Conservation (phyloP, 2,113 vertebrate genomes). For the Chloroceryle aenea region DNA sequence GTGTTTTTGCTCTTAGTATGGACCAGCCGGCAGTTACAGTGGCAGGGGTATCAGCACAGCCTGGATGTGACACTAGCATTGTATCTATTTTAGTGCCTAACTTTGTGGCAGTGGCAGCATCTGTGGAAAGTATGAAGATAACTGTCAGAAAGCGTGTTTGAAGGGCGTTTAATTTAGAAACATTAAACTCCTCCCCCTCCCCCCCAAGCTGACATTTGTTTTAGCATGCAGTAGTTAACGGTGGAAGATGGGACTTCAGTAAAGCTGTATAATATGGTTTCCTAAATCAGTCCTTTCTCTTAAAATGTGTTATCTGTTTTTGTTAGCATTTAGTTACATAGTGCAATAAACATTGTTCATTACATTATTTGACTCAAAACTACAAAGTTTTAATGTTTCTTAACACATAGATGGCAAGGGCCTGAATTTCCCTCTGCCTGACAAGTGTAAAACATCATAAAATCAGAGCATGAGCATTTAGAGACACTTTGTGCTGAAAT, state of each 20-base stretch:
- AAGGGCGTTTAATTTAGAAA: slow-evolving; percentile 42
- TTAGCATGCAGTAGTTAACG: not conserved
- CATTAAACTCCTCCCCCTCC: not conserved
- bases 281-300: not conserved
- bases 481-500: not conserved
- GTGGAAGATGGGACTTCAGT: not conserved
- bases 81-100: slow-evolving; percentile 29
- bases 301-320: not conserved
- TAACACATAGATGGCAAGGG: not conserved
- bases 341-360: not conserved
- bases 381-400: not conserved
- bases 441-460: not conserved
- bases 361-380: not conserved
- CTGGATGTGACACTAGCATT: not conserved
- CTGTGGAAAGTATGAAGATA: slow-evolving; percentile 43
- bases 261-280: not conserved
- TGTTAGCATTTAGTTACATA: not conserved
- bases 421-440: not conserved
- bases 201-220: not conserved
- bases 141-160: slow-evolving; percentile 38
- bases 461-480: not conserved
- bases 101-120: slow-evolving; percentile 32
- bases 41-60: slow-evolving; percentile 17
- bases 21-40: not conserved
- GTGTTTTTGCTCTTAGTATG: not conserved